A percentile compares a stretch with the other conserved stretches of the same genome.
These are phyloP conservation scores for Leptatherina wallacei DNA, from an alignment of 2,797 vertebrate species.

Conservation along the genomic window DNA sequence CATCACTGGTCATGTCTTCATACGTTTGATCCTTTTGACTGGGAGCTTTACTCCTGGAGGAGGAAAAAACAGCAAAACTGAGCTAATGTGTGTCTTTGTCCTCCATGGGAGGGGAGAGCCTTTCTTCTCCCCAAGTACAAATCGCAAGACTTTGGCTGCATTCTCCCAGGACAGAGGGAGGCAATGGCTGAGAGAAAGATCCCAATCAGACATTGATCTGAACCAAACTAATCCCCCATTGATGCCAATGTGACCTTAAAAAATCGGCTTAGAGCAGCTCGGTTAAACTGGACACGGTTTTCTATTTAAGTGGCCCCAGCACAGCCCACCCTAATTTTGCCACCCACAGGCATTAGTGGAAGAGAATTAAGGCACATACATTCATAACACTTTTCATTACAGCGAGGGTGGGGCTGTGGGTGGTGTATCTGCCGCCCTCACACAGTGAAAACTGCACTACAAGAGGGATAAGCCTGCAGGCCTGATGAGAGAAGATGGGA, in stretches of 20 bases:
- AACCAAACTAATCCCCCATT: constrained; percentile 88
- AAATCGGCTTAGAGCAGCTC: constrained; percentile 87
- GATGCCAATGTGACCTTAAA: constrained; percentile 88
- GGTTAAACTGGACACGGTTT: constrained; percentile 86
- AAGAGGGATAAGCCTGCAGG: constrained; percentile 55
- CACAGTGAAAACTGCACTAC: constrained; percentile 55
- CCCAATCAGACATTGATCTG: constrained; percentile 87
- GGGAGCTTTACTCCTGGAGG: constrained; percentile 70
- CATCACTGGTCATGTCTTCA: constrained; percentile 76
- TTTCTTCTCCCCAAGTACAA: constrained; percentile 86
- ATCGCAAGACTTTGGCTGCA: constrained; percentile 82
- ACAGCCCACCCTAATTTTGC: constrained; percentile 80
- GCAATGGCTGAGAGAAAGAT: constrained; percentile 83
- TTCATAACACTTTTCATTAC: constrained; percentile 87
- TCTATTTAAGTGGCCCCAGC: constrained; percentile 74
- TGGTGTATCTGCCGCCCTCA: constrained; percentile 63
- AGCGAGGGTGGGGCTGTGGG: constrained; percentile 68
- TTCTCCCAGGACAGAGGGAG: constrained; percentile 81
- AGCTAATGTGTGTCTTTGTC: constrained; percentile 87
- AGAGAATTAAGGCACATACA: constrained; percentile 86
- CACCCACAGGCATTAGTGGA: constrained; percentile 84
- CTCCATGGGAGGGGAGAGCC: constrained; percentile 77
- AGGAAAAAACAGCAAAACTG: constrained; percentile 85
- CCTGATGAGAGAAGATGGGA: constrained; percentile 58
- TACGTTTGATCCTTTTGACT: constrained; percentile 81